These are phyloP conservation scores for Romanogobio albipinnatus DNA, from an alignment of 2,113 vertebrate species.

Conservation along the genomic window DNA sequence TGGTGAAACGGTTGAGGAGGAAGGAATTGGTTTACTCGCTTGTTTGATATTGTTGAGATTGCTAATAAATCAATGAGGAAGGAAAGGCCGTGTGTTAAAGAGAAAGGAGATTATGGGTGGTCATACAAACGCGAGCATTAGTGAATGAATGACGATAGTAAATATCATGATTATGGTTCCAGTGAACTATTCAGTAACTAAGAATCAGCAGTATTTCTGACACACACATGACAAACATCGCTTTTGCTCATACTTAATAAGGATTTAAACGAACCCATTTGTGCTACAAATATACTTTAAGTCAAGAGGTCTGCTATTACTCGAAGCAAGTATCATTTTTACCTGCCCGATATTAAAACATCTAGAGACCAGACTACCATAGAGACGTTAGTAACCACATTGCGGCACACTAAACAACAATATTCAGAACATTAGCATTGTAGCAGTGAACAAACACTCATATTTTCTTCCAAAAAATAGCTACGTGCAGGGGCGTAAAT, in stretches of 20 bases:
- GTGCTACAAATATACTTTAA: neutral
- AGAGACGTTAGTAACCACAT: no score
- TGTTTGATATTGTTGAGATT: constrained; percentile 40
- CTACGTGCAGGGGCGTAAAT: no score
- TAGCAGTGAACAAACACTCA: no score
- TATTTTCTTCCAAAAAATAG: no score
- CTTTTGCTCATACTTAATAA: neutral
- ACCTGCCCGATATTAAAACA: no score
- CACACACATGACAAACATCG: neutral
- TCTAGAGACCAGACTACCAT: no score
- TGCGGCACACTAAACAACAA: no score
- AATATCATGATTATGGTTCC: neutral
- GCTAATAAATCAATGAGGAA: constrained; percentile 55
- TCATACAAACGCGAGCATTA: constrained; percentile 3
- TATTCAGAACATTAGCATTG: no score
- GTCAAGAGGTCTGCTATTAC: no score
- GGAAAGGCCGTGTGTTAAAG: constrained; percentile 23
- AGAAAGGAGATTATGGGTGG: neutral
- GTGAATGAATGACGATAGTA: neutral
- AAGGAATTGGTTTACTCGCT: constrained; percentile 33
- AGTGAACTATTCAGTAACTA: neutral
- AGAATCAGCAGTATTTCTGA: neutral
- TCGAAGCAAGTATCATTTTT: no score
- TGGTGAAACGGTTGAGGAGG: constrained; percentile 27
- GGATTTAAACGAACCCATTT: neutral